Evolutionary conservation across 2,113 vertebrate species (phyloP).

Genomic region (Sigmodon hispidus): DNA sequence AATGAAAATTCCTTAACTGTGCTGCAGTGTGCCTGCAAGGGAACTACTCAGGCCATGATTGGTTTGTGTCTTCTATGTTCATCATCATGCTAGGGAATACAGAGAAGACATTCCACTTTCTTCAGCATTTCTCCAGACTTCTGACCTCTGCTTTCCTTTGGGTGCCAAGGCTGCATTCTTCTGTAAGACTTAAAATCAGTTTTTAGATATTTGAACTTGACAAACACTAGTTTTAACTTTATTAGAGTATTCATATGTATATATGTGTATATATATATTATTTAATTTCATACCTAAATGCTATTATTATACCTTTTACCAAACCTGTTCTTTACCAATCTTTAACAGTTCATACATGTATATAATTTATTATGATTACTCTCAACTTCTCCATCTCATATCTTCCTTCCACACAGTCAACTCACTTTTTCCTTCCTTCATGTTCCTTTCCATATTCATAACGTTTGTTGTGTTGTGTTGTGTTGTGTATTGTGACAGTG

Average conservation of each 20-base stretch:
- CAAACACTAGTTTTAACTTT: slow-evolving; percentile 17
- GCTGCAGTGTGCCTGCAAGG: slow-evolving; percentile 87
- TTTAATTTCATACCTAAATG: neutral
- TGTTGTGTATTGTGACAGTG: neutral
- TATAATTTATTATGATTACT: neutral
- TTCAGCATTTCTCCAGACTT: slow-evolving; percentile 90
- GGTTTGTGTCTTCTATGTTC: slow-evolving; percentile 94
- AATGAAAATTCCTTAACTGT: slow-evolving; percentile 87
- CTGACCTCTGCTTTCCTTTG: slow-evolving; percentile 95
- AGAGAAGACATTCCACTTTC: slow-evolving; percentile 87
- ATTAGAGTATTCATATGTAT: neutral
- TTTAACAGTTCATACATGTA: too few species aligned
- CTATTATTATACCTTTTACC: neutral
- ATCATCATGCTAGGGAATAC: slow-evolving; percentile 92
- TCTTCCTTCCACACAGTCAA: neutral
- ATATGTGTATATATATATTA: neutral
- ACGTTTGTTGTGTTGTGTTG: neutral
- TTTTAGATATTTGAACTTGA: neutral
- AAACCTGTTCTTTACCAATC: neutral
- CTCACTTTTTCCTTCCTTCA: neutral
- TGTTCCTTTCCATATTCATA: neutral
- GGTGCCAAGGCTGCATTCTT: slow-evolving; percentile 90
- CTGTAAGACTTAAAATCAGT: slow-evolving; percentile 87
- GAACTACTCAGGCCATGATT: slow-evolving; percentile 90
- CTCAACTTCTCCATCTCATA: neutral